These are phyloP conservation scores for Thymallus thymallus DNA, from an alignment of 2,113 vertebrate species.

Conservation along the genomic window DNA sequence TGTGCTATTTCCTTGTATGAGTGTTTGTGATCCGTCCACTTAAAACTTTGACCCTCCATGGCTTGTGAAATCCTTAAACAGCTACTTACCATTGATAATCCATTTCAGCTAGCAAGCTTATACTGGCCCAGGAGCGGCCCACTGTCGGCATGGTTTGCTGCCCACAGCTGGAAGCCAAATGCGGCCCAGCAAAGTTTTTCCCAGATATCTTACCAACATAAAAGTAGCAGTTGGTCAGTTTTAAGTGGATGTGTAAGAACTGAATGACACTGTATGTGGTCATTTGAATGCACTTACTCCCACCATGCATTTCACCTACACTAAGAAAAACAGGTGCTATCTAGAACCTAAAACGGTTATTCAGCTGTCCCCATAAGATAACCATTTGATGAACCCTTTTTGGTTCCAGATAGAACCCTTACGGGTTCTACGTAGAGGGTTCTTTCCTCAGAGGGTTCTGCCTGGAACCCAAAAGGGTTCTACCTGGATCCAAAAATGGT, in stretches of 20 bases:
- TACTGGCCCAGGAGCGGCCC: too few relatives aligned
- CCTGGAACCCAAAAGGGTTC: too few relatives aligned
- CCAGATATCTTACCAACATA: too few relatives aligned
- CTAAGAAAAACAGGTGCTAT: too few relatives aligned
- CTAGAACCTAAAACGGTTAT: too few relatives aligned
- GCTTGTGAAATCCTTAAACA: background rate
- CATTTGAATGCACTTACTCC: conserved; percentile 10
- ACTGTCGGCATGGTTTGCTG: background rate
- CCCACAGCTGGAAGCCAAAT: background rate
- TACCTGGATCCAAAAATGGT: background rate
- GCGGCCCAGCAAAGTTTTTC: background rate
- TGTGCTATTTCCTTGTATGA: background rate
- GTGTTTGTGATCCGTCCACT: background rate
- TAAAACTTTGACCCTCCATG: background rate
- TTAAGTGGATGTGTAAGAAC: background rate
- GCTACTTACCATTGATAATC: too few relatives aligned
- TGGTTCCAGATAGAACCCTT: too few relatives aligned
- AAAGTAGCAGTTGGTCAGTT: background rate
- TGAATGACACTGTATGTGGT: conserved; percentile 9
- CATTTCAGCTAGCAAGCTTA: too few relatives aligned
- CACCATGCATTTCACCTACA: conserved; percentile 36
- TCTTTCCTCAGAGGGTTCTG: background rate
- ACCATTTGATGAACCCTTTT: too few relatives aligned
- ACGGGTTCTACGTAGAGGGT: background rate
- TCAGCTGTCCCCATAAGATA: too few relatives aligned